Percentiles rank a stretch among this genome's conserved stretches.
Evolutionary conservation across 2,113 vertebrate genomes (phyloP).

Genomic region (Catagonus wagneri): DNA sequence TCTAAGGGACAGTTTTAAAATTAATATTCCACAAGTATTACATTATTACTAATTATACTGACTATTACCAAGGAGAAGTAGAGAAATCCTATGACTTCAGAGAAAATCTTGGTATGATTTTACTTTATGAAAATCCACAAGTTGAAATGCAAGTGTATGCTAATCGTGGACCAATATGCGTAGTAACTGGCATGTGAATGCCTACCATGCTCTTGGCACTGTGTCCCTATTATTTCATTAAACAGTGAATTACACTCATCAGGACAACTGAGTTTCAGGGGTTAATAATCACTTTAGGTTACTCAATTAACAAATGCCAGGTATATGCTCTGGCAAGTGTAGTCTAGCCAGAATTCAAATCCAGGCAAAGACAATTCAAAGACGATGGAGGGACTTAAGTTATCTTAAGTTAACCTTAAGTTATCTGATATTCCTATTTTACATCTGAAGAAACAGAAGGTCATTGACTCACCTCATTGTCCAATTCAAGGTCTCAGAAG

Average conservation of each 20-base stretch:
- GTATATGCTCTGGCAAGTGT: not conserved
- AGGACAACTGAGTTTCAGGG: not conserved
- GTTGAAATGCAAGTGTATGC: not conserved
- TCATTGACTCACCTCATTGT: not conserved
- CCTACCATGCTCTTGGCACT: not conserved
- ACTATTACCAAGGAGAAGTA: not conserved
- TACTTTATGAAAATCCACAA: not conserved
- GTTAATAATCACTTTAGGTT: not conserved
- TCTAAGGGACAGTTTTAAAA: not conserved
- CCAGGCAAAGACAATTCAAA: not conserved
- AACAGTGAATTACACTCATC: not conserved
- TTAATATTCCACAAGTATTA: not conserved
- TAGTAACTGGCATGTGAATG: fast-evolving
- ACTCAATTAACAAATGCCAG: not conserved
- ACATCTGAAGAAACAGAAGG: not conserved
- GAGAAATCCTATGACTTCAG: not conserved
- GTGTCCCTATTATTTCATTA: too few relatives aligned
- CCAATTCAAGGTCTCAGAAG: not conserved
- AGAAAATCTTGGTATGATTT: not conserved
- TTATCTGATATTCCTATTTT: not conserved
- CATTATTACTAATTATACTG: not conserved
- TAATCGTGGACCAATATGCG: not conserved
- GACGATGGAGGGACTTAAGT: not conserved
- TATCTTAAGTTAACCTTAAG: not conserved
- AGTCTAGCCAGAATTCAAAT: not conserved